Evolutionary conservation across 2,797 vertebrate genomes (phyloP).

Genomic region (Platyrinchus mystaceus): DNA sequence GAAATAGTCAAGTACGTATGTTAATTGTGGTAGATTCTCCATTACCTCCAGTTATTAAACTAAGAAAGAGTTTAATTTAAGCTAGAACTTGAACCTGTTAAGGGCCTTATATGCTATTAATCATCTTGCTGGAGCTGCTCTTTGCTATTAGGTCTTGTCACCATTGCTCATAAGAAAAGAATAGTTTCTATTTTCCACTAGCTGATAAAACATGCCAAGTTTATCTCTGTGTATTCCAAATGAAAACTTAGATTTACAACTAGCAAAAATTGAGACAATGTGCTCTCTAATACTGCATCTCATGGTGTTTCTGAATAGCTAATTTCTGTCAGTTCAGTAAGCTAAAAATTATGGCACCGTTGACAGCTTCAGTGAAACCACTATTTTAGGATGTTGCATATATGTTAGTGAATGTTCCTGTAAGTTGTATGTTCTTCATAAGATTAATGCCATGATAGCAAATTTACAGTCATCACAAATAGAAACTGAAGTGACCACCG

Average conservation of each 20-base stretch:
- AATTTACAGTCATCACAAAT: neutral
- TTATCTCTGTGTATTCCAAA: neutral
- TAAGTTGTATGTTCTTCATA: neutral
- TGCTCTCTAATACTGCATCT: neutral
- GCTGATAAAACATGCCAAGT: neutral
- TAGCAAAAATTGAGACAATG: neutral
- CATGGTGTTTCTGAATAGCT: neutral
- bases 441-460: neutral
- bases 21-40: neutral
- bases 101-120: neutral
- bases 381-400: neutral
- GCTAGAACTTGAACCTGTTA: neutral
- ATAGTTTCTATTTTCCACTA: neutral
- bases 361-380: neutral
- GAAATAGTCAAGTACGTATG: neutral
- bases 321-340: neutral
- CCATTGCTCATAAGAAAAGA: neutral
- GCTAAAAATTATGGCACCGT: neutral
- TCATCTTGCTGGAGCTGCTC: neutral
- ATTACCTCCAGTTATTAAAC: neutral
- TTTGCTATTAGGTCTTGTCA: neutral
- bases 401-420: neutral
- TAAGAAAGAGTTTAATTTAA: neutral
- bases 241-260: neutral
- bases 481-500: neutral